These are phyloP conservation scores for Orestias chungarensis DNA, from an alignment of 2,797 vertebrate species.

Conservation along the genomic window DNA sequence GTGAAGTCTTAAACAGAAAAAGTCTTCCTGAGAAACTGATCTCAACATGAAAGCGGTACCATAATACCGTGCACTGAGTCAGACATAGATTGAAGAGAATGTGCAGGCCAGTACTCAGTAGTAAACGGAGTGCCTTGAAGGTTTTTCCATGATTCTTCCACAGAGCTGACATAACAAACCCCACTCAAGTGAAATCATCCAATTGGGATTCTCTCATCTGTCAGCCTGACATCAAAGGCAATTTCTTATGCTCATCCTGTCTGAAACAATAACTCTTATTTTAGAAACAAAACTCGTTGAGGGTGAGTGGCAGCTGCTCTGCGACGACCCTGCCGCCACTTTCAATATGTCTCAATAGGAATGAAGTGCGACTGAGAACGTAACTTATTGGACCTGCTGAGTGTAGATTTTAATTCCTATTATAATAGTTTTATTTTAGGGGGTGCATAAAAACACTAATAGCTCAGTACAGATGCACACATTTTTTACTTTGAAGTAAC, in stretches of 20 bases:
- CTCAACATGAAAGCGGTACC: slow-evolving; percentile 68
- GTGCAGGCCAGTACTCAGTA: slow-evolving; percentile 40
- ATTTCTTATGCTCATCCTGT: slow-evolving; percentile 31
- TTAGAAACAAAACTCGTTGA: slow-evolving; percentile 23
- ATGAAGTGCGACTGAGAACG: neutral
- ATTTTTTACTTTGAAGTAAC: no score
- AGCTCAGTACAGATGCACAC: no score
- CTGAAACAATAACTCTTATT: slow-evolving; percentile 46
- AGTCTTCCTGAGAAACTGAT: slow-evolving; percentile 50
- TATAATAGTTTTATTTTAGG: neutral
- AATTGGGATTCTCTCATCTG: slow-evolving; percentile 45
- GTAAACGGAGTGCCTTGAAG: slow-evolving; percentile 28
- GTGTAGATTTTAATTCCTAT: neutral
- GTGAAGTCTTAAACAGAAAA: slow-evolving; percentile 28
- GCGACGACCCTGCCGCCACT: neutral
- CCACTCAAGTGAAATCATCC: slow-evolving; percentile 51
- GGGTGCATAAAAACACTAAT: no score
- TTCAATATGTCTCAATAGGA: neutral
- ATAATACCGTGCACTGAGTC: slow-evolving; percentile 59
- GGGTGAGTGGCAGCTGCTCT: slow-evolving; percentile 23
- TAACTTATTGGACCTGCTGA: neutral
- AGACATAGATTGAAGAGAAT: slow-evolving; percentile 47
- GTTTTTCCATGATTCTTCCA: slow-evolving; percentile 24
- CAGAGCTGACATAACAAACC: slow-evolving; percentile 41
- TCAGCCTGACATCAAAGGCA: slow-evolving; percentile 61